Evolutionary conservation across 2,797 vertebrate genomes (phyloP).

Genomic region (Jordanella pulchra): DNA sequence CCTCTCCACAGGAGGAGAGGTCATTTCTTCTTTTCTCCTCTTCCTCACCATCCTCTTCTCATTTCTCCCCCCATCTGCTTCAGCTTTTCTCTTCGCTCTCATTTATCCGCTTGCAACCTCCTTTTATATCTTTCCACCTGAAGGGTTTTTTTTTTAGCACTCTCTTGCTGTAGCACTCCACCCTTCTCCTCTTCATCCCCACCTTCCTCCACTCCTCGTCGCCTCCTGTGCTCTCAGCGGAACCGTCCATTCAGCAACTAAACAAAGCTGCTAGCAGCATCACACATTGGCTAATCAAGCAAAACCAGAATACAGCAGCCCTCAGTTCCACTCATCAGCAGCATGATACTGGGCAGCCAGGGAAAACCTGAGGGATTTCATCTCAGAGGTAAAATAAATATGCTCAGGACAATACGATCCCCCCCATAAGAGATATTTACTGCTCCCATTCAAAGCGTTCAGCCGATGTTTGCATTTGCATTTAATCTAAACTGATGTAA

Average conservation of each 20-base stretch:
- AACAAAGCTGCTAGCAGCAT: slow-evolving; percentile 79
- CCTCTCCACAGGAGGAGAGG: slow-evolving; percentile 71
- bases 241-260: slow-evolving; percentile 75
- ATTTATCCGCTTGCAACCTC: slow-evolving; percentile 63
- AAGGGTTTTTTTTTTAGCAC: slow-evolving; percentile 31
- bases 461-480: slow-evolving; percentile 19
- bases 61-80: slow-evolving; percentile 37
- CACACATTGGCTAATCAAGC: slow-evolving; percentile 76
- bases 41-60: slow-evolving; percentile 47
- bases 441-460: slow-evolving; percentile 18
- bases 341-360: slow-evolving; percentile 43
- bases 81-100: slow-evolving; percentile 45
- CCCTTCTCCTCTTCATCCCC: slow-evolving; percentile 43
- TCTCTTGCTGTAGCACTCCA: slow-evolving; percentile 44
- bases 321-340: slow-evolving; percentile 58
- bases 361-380: slow-evolving; percentile 17
- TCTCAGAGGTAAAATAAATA: slow-evolving; percentile 28
- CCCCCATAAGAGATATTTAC: slow-evolving; percentile 27
- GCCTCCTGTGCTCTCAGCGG: slow-evolving; percentile 62
- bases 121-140: slow-evolving; percentile 43
- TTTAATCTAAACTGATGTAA: slow-evolving; percentile 37
- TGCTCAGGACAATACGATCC: background rate
- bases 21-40: slow-evolving; percentile 64
- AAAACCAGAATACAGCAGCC: slow-evolving; percentile 69
- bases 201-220: slow-evolving; percentile 45